Evolutionary conservation across 1,140 invertebrate species (phyloP), one percentile per base, ranked within the genome.

Genomic region (Hycleus cichorii): DNA sequence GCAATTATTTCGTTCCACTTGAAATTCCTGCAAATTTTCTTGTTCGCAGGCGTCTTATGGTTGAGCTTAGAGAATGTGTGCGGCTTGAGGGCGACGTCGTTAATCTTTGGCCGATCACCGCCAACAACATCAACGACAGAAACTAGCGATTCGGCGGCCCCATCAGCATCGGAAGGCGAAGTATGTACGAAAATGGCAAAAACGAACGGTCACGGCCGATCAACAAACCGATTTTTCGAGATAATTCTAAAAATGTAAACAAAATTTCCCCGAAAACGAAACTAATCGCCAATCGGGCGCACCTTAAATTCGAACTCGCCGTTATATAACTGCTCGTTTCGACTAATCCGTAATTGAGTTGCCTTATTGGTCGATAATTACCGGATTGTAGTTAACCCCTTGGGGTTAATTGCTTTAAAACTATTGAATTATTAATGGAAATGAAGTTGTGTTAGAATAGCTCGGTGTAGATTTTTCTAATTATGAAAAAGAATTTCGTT

Each of bases 11-110:
- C 46, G 49, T 53, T 47, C 57, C 51, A 32, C n/a, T 53, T 27
- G n/a, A 12, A 46, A n/a, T 58, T 47, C 48, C 49, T 26, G 44
- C 9, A 27, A 27, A 6, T 50, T 58, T 48, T 56, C 45, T 49
- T 56, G 45, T 51, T 67, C 63, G 40, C 53, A 73, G 71, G 69
- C 25, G 68, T 71, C 24, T 49, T 73, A 25, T 73, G 70, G 67
- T 56, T 73, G 25, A 67, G 69, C 56, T 40, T 72, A 7, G 70
- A 71, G 66, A 62, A 73, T 59, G 70, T 69, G 3, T 64, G 68
- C 46, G 64, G 69, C 44, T 58, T 70, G 12, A 68, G 65, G 51
- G 69, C 69, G 18, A 73, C 71, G 32, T 59, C 69, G 8, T 54
- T 73, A 45, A 73, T 72, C 43, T 72, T 73, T 60, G 68, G 59